Evolutionary conservation across 2,113 vertebrate species (phyloP).

Genomic region (Notechis scutatus): DNA sequence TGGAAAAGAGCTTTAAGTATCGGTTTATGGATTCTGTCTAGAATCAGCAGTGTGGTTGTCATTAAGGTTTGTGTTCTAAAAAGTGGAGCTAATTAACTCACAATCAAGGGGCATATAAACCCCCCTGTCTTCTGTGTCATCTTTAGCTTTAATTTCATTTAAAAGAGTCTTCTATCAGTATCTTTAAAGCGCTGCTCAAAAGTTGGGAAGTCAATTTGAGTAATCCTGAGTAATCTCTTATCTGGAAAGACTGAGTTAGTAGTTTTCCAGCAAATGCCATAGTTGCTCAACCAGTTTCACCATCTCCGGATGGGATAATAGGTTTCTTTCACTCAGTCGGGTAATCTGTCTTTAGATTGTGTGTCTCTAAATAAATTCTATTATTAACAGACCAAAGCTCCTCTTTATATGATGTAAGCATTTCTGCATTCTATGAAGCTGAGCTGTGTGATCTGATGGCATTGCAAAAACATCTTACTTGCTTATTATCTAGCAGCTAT

Average conservation of each 20-base stretch:
- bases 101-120: not conserved
- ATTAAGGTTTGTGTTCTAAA: not conserved
- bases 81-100: not conserved
- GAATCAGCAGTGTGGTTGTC: not conserved
- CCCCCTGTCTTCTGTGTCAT: not conserved
- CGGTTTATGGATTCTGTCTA: not conserved
- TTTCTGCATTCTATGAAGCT: not conserved
- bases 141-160: not conserved
- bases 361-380: not conserved
- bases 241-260: not conserved
- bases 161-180: not conserved
- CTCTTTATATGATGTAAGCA: not conserved
- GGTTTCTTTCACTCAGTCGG: not conserved
- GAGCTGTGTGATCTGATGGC: not conserved
- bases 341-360: not conserved
- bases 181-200: not conserved
- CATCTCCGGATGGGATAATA: not conserved
- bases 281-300: not conserved
- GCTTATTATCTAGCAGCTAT: not conserved
- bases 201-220: not conserved
- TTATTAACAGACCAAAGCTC: not conserved
- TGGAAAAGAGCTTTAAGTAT: not conserved
- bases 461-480: not conserved
- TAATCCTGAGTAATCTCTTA: not conserved
- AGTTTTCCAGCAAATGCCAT: conserved; percentile 3